A percentile compares a stretch with the other conserved stretches of the same genome.
Conservation (phyloP, 2,113 vertebrate genomes). For the Megaceryle maxima region DNA sequence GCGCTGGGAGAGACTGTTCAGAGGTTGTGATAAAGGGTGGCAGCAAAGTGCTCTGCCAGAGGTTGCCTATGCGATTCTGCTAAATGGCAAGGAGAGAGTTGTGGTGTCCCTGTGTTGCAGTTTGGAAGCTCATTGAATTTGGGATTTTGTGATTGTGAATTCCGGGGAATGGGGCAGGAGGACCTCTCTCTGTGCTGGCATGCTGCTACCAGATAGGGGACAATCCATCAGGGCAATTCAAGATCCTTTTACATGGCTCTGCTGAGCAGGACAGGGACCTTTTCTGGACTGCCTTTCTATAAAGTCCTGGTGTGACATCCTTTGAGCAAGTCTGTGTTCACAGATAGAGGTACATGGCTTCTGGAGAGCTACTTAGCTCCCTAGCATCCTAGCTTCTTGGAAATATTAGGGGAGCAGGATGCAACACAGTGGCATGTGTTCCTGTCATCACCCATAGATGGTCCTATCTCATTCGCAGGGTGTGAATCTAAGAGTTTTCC, state of each 20-base stretch:
- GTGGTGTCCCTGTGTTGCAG: neutral
- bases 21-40: neutral
- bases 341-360: neutral
- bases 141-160: neutral
- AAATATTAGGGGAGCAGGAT: neutral
- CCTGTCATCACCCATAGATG: neutral
- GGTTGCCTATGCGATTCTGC: neutral
- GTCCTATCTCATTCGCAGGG: neutral
- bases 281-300: neutral
- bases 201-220: neutral
- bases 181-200: neutral
- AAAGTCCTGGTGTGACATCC: neutral
- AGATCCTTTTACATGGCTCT: neutral
- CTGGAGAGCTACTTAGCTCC: neutral
- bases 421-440: accelerated
- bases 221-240: neutral
- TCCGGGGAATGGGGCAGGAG: neutral
- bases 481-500: neutral
- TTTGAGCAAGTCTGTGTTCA: neutral
- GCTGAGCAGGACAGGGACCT: neutral
- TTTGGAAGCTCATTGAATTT: neutral
- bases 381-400: neutral
- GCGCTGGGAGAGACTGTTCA: neutral
- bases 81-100: neutral
- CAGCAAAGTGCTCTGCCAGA: neutral